Evolutionary conservation across 1,140 invertebrate species (phyloP).

Genomic region (Pogonomyrmex californicus): DNA sequence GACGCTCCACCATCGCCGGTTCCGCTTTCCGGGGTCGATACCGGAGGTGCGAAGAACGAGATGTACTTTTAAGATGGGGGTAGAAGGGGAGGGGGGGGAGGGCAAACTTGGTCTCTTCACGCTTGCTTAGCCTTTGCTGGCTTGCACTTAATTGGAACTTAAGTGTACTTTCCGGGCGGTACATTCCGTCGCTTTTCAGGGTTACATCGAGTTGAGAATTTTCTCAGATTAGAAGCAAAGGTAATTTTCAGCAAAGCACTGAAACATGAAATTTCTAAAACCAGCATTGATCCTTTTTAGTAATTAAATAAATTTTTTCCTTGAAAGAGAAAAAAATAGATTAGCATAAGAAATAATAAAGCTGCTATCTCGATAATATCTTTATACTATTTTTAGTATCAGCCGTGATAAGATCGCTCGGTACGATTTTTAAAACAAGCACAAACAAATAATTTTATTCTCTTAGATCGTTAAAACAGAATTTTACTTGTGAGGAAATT

Average conservation of each 20-base stretch:
- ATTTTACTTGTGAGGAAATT: constrained; percentile 13
- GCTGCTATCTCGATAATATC: neutral
- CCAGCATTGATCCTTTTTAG: neutral
- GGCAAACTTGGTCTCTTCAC: constrained; percentile 55
- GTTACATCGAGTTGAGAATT: constrained; percentile 8
- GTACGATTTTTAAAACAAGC: neutral
- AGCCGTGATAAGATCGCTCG: neutral
- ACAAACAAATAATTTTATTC: neutral
- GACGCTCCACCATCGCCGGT: constrained; percentile 26
- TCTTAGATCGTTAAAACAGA: neutral
- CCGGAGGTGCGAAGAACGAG: constrained; percentile 46
- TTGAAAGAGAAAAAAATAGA: neutral
- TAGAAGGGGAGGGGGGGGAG: neutral
- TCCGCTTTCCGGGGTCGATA: constrained; percentile 6
- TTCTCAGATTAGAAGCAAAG: neutral
- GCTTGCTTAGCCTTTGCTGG: constrained; percentile 69
- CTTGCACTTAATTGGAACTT: constrained; percentile 71
- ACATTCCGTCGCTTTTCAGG: constrained; percentile 39
- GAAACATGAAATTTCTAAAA: neutral
- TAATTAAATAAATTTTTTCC: neutral
- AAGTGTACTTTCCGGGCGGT: constrained; percentile 69
- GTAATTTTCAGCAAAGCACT: constrained; percentile 8
- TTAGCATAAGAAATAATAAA: neutral
- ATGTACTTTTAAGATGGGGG: neutral
- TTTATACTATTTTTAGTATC: neutral